A percentile compares a stretch with the other conserved stretches of the same genome.
These are phyloP conservation scores for Muscidifurax raptorellus DNA, from an alignment of 1,140 invertebrate species.

Conservation along the genomic window DNA sequence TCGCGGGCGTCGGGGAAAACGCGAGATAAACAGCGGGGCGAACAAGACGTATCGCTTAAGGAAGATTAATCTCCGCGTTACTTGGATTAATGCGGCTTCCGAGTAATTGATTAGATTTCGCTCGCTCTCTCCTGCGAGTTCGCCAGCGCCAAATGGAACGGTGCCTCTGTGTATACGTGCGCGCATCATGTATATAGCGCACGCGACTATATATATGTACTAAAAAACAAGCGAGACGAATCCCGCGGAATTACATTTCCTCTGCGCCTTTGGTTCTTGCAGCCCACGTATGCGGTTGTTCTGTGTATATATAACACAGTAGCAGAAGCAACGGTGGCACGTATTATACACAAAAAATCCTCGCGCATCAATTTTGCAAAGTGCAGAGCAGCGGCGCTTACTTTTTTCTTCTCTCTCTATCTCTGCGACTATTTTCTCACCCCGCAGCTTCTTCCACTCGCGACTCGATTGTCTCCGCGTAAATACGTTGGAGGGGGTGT, in stretches of 20 bases:
- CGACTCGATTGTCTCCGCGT: slow-evolving; percentile 23
- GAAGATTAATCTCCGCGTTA: slow-evolving; percentile 33
- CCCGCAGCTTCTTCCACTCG: not conserved
- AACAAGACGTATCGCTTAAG: slow-evolving; percentile 33
- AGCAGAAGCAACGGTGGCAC: not conserved
- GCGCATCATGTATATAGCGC: too few species aligned
- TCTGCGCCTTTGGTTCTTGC: not conserved
- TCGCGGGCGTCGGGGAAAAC: not conserved
- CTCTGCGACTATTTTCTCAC: not conserved
- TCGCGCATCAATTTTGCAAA: slow-evolving; percentile 40
- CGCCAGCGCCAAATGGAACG: not conserved
- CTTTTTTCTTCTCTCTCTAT: not conserved
- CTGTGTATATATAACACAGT: not conserved
- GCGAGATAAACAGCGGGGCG: slow-evolving; percentile 26
- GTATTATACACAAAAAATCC: slow-evolving; percentile 19
- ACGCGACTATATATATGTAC: not conserved
- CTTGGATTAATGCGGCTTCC: slow-evolving; percentile 23
- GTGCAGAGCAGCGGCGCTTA: not conserved
- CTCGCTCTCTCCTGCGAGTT: not conserved
- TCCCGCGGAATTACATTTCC: slow-evolving; percentile 23
- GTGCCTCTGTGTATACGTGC: not conserved
- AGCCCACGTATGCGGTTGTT: not conserved
- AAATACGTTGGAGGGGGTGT: not conserved
- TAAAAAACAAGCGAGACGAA: slow-evolving; percentile 12
- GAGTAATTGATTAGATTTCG: slow-evolving; percentile 40